Evolutionary conservation across 2,888 invertebrate genomes (phyloP).

Genomic region (Tinea trinotella): DNA sequence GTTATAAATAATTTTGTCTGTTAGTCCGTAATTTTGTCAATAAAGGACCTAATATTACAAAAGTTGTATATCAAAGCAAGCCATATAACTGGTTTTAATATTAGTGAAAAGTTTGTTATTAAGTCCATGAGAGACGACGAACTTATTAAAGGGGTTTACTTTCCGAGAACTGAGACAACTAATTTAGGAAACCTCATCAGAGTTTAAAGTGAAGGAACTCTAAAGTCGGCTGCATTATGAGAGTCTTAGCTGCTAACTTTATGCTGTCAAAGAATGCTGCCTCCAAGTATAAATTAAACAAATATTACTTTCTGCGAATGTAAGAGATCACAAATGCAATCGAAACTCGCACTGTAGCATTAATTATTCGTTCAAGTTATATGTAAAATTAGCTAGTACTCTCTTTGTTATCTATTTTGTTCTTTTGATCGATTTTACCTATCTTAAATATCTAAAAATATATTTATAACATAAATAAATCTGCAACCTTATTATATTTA

Average conservation of each 20-base stretch:
- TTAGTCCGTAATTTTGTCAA: too few species aligned
- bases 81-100: not conserved
- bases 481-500: too few species aligned
- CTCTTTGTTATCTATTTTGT: too few species aligned
- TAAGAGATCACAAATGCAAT: not conserved
- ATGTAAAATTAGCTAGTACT: too few species aligned
- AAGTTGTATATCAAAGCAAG: not conserved
- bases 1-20: too few species aligned
- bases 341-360: not conserved
- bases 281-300: slow-evolving; percentile 10
- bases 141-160: slow-evolving; percentile 19
- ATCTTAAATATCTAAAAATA: too few species aligned
- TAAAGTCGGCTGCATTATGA: slow-evolving; percentile 18
- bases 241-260: slow-evolving; percentile 8
- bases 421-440: too few species aligned
- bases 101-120: not conserved
- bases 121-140: not conserved
- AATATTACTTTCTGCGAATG: not conserved
- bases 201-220: slow-evolving; percentile 19
- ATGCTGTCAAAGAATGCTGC: slow-evolving; percentile 9
- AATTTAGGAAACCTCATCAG: slow-evolving; percentile 20
- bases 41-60: too few species aligned
- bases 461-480: too few species aligned
- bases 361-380: not conserved
- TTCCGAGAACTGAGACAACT: slow-evolving; percentile 19